A percentile compares a stretch with the other conserved stretches of the same genome.
phyloP scores from a whole-genome alignment of 2,113 vertebrate species.

The Ranitomeya variabilis region DNA sequence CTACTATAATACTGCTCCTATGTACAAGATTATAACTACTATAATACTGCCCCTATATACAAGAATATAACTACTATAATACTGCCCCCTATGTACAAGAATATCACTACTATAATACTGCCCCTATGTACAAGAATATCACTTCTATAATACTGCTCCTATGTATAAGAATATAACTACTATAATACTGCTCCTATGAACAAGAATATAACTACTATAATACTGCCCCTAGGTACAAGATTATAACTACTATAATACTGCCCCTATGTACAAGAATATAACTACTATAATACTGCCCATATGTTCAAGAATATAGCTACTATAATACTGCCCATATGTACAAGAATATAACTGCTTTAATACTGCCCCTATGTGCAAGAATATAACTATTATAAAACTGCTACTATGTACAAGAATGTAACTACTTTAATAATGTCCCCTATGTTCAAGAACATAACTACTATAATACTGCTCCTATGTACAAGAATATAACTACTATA shows the following conservation, averaged over 20 bases:
- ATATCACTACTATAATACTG: too few relatives aligned
- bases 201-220: conserved; percentile 23
- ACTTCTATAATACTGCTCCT: too few relatives aligned
- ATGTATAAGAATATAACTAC: too few relatives aligned
- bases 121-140: too few relatives aligned
- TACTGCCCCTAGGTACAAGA: conserved; percentile 9
- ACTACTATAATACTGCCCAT: conserved; percentile 10
- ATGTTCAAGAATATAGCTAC: conserved; percentile 11
- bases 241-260: conserved; percentile 13
- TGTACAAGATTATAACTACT: too few relatives aligned
- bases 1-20: too few relatives aligned
- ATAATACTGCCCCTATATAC: too few relatives aligned
- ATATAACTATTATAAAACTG: conserved; percentile 10
- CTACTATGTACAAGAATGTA: background rate
- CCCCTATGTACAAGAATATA: conserved; percentile 15
- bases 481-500: background rate
- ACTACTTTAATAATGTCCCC: background rate
- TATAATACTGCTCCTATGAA: background rate
- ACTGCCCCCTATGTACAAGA: too few relatives aligned
- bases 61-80: too few relatives aligned
- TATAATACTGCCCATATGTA: conserved; percentile 9
- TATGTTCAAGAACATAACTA: conserved; percentile 9
- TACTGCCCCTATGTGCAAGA: background rate
- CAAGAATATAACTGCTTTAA: background rate
- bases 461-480: background rate